Conservation (phyloP, 2,797 vertebrate species). For the Cygnus olor region DNA sequence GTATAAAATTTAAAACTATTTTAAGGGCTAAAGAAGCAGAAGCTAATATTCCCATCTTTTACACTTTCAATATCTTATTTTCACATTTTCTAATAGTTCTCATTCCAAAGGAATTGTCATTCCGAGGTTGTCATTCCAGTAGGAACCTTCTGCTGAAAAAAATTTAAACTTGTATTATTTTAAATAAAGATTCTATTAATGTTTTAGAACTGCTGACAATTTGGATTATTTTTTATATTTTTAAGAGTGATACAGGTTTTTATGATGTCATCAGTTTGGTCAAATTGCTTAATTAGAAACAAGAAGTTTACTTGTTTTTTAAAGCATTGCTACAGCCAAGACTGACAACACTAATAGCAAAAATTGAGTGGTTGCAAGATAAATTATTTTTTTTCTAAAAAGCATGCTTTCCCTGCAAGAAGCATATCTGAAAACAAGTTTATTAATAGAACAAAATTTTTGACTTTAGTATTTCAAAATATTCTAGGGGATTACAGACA, state of each 20-base stretch:
- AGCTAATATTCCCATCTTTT: background rate
- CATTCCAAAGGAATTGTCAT: too few relatives aligned
- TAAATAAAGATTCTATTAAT: background rate
- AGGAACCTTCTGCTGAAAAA: background rate
- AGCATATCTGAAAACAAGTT: background rate
- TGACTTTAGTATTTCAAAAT: background rate
- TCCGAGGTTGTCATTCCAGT: background rate
- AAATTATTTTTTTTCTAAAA: background rate
- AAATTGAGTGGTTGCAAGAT: background rate
- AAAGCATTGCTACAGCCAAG: background rate
- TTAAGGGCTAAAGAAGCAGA: background rate
- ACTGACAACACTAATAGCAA: background rate
- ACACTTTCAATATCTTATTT: background rate
- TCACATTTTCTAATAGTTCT: background rate
- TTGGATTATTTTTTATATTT: background rate
- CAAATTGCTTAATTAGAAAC: background rate
- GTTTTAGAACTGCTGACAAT: background rate
- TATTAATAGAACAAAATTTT: background rate
- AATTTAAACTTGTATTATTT: background rate
- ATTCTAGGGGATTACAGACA: background rate
- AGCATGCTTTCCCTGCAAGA: background rate
- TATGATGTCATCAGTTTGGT: background rate
- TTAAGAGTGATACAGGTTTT: background rate
- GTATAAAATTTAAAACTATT: background rate
- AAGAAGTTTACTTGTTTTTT: background rate